Conservation (phyloP, 2,888 invertebrate species). For the Cecidostiba fungosa region DNA sequence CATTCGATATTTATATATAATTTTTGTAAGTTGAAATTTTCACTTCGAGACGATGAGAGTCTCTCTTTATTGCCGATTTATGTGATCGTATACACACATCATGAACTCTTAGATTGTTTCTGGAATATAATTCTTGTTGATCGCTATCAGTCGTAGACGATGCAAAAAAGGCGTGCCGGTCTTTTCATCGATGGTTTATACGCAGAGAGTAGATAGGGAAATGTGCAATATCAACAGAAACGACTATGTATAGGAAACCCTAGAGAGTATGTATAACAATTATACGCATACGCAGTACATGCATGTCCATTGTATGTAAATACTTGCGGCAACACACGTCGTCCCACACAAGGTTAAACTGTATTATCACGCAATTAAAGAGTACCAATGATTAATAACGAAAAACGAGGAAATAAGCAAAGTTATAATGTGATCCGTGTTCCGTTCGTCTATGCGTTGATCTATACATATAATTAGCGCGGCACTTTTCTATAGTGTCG, state of each 20-base stretch:
- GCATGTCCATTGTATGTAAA: constrained; percentile 18
- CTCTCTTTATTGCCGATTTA: not conserved
- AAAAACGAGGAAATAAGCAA: constrained; percentile 2
- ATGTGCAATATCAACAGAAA: constrained; percentile 59
- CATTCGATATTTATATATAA: constrained; percentile 5
- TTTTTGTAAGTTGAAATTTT: not conserved
- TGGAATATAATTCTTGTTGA: constrained; percentile 21
- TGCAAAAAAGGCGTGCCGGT: constrained; percentile 2
- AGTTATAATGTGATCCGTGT: not conserved
- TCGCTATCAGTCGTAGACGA: constrained; percentile 17
- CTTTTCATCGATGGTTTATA: constrained; percentile 43
- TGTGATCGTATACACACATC: not conserved
- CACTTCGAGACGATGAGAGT: not conserved
- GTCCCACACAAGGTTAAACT: not conserved
- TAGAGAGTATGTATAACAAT: constrained; percentile 33
- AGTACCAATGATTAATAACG: constrained; percentile 18
- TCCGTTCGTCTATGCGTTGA: constrained; percentile 19
- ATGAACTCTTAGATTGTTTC: constrained; percentile 13
- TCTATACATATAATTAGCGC: constrained; percentile 23
- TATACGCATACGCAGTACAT: constrained; percentile 23
- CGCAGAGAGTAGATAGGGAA: constrained; percentile 59
- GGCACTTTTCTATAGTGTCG: not conserved
- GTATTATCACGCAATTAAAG: constrained; percentile 11
- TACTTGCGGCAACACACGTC: not conserved
- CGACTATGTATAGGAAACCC: constrained; percentile 32